Base-by-base conservation (phyloP, 2,888 invertebrate genomes). In the Schrankia costaestrigalis region DNA sequence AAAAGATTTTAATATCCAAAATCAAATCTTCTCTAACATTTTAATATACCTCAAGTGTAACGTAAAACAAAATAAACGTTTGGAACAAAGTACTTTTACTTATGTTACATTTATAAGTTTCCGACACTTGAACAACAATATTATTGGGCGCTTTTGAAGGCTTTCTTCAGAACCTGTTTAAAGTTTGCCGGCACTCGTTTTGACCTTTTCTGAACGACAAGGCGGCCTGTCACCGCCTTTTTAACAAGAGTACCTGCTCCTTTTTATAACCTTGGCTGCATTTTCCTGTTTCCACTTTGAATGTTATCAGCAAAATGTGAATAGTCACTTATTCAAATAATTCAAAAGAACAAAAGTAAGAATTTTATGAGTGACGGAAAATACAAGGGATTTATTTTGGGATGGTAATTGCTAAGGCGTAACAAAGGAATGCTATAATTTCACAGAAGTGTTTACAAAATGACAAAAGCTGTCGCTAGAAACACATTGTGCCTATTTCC, bases 161-260 rank as follows among this genome's bases (percentile, higher is more conserved):
- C 60, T 71, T 68, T 67, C 65, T 64, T 58, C 18, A 46, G 46
- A 72, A 74, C 71, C 71, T 54, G 72, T 71, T 74, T 63, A 62
- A 59, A 60, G 44, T 56, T 63, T 57, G 58, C 50, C 59, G 51
- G 52, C 42, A 32, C 41, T 50, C 56, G 48, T 37, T 61, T 63
- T 68, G 66, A 71, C 74, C 71, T 73, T 72, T 69, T 56, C 57
- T 47, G 53, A 50, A 51, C 49, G 46, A 43, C 41, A 31, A 35
- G 34, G 41, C 49, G 46, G 44, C 46, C 50, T 59, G 54, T 62
- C 60, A 49, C 57, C 42, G 43, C 32, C 52, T 62, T 61, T 64
- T 60, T 59, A 53, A 57, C 55, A 34, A 50, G 52, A 52, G 52
- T 41, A 31, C 47, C 47, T 63, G 61, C 45, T 54, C 42, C 47